Conservation (phyloP, 2,888 invertebrate genomes). For the Dryomyza anilis region DNA sequence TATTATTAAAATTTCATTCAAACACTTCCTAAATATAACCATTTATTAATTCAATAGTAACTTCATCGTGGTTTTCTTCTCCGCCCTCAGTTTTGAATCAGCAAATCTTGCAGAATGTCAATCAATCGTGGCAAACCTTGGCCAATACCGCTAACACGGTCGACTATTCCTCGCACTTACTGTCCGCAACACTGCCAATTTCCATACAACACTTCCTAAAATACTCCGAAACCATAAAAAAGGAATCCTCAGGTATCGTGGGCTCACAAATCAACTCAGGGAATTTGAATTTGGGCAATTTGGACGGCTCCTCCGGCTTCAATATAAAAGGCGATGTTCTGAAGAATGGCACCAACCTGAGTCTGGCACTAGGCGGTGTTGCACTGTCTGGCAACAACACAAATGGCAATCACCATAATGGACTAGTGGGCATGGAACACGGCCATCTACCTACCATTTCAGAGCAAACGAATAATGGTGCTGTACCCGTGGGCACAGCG, state of each 20-base stretch:
- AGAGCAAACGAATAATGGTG: constrained; percentile 46
- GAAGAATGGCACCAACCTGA: constrained; percentile 60
- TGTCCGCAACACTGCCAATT: constrained; percentile 62
- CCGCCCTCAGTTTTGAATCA: constrained; percentile 57
- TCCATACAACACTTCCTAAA: constrained; percentile 62
- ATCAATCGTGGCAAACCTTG: constrained; percentile 62
- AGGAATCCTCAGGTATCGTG: constrained; percentile 59
- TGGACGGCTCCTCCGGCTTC: constrained; percentile 51
- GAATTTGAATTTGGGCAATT: constrained; percentile 55
- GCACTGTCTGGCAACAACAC: constrained; percentile 51
- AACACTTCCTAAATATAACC: not conserved
- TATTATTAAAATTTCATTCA: not conserved
- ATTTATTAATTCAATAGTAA: not conserved
- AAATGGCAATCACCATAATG: constrained; percentile 49
- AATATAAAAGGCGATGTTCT: constrained; percentile 58
- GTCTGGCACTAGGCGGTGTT: constrained; percentile 59
- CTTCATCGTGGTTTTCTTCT: not conserved
- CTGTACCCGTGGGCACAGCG: constrained; percentile 36
- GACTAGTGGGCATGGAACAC: constrained; percentile 55
- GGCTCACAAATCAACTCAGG: constrained; percentile 56
- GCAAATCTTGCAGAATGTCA: constrained; percentile 62
- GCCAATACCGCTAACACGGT: constrained; percentile 62
- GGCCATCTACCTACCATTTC: constrained; percentile 54
- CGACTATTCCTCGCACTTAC: constrained; percentile 62
- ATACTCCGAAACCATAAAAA: constrained; percentile 62